Percentiles rank a stretch among this genome's conserved stretches.
These are phyloP conservation scores for Clinocottus analis DNA, from an alignment of 2,113 vertebrate species.

Conservation along the genomic window DNA sequence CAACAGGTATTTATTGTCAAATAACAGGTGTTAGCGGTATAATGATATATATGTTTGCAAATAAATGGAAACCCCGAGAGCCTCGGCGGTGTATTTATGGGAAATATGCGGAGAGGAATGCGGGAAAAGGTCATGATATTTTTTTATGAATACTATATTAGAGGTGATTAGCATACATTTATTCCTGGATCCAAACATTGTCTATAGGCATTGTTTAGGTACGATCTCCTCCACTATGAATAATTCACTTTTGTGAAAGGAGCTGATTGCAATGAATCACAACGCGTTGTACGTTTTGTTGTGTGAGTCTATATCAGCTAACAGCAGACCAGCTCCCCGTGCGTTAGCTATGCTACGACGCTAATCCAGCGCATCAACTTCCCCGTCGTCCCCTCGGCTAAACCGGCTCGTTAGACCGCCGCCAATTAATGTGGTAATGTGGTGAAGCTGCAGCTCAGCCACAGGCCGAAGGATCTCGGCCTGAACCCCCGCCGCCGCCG, in stretches of 20 bases:
- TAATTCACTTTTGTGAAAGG: neutral
- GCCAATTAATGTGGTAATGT: constrained; percentile 59
- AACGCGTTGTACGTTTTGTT: neutral
- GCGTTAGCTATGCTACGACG: neutral
- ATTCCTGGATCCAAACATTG: neutral
- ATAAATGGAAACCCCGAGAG: constrained; percentile 31
- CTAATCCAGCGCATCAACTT: constrained; percentile 46
- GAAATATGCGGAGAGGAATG: constrained; percentile 8
- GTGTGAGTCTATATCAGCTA: neutral
- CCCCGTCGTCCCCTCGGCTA: neutral
- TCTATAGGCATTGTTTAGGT: neutral
- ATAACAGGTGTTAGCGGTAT: constrained; percentile 59
- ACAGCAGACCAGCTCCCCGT: neutral
- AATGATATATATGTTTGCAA: constrained; percentile 50
- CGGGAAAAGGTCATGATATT: constrained; percentile 49
- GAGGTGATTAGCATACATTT: constrained; percentile 48
- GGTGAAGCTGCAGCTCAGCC: constrained; percentile 19
- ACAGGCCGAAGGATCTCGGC: constrained; percentile 23
- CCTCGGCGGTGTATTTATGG: constrained; percentile 14
- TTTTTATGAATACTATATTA: constrained; percentile 42
- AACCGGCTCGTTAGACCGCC: constrained; percentile 12
- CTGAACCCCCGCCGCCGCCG: constrained; percentile 54
- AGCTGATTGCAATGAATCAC: neutral
- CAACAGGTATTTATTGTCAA: constrained; percentile 52
- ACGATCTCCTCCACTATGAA: neutral